phyloP scores from a whole-genome alignment of 2,888 invertebrate genomes.

The Alitta virens region DNA sequence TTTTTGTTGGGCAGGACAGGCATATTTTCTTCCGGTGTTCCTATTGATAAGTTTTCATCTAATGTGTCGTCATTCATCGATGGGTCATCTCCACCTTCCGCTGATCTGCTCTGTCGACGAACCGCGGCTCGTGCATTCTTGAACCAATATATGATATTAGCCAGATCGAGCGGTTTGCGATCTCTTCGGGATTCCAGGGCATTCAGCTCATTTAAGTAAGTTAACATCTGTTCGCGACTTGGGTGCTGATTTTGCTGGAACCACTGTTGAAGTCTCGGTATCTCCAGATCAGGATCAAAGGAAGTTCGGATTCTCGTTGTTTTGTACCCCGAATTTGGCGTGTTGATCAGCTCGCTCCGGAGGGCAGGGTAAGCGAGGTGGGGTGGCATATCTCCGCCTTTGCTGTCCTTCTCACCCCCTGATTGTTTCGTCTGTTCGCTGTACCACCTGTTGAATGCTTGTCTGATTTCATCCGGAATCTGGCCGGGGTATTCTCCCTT shows the following conservation, averaged over 20 bases:
- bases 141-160: constrained; percentile 85
- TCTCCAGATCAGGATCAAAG: constrained; percentile 93
- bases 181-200: constrained; percentile 79
- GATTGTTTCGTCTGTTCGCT: constrained; percentile 40
- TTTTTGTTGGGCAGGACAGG: constrained; percentile 52
- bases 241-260: constrained; percentile 97
- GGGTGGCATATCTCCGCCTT: constrained; percentile 23
- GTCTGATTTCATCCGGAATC: constrained; percentile 76
- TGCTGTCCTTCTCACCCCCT: background rate
- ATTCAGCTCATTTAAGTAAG: constrained; percentile 92
- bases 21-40: constrained; percentile 16
- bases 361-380: constrained; percentile 19
- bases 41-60: background rate
- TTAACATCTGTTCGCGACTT: constrained; percentile 91
- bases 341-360: background rate
- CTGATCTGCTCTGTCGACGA: constrained; percentile 65
- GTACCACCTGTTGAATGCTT: constrained; percentile 92
- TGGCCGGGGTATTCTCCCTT: constrained; percentile 68
- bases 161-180: constrained; percentile 88
- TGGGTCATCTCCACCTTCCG: constrained; percentile 21
- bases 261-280: constrained; percentile 95
- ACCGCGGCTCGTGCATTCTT: constrained; percentile 96
- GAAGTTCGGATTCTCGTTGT: constrained; percentile 77
- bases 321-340: background rate
- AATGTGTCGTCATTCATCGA: constrained; percentile 32